Evolutionary conservation across 2,888 invertebrate genomes (phyloP).

Genomic region (Alviniconcha strummeri): DNA sequence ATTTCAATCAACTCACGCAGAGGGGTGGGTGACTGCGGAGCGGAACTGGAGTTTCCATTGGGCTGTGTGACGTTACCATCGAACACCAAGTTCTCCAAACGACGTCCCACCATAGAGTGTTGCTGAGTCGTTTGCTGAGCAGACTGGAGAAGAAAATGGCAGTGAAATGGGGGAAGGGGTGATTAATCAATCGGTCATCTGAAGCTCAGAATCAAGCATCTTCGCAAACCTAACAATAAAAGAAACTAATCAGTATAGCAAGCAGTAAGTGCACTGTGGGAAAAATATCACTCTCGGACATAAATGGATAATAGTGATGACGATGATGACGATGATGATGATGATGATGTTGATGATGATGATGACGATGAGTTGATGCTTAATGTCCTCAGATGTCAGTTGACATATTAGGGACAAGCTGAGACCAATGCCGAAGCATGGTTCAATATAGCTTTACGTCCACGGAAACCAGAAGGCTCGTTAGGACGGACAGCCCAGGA

Average conservation of each 20-base stretch:
- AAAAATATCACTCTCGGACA: too few relatives aligned
- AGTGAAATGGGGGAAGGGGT: neutral
- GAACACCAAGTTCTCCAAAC: slow-evolving; percentile 5
- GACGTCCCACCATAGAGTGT: neutral
- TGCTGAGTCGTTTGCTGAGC: neutral
- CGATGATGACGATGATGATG: slow-evolving; percentile 7
- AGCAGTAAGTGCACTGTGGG: neutral
- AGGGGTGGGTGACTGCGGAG: neutral
- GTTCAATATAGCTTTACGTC: too few relatives aligned
- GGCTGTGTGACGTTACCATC: neutral
- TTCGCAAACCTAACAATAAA: too few relatives aligned
- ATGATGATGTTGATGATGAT: neutral
- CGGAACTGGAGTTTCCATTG: neutral
- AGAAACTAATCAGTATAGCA: neutral
- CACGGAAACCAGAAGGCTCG: too few relatives aligned
- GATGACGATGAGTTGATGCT: too few relatives aligned
- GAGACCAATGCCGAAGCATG: too few relatives aligned
- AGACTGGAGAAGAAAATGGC: neutral
- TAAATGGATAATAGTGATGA: neutral
- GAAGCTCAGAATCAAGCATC: too few relatives aligned
- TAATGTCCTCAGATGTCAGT: too few relatives aligned
- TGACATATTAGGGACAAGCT: too few relatives aligned
- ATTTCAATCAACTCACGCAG: neutral
- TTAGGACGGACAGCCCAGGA: too few relatives aligned
- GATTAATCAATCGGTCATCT: neutral